These are phyloP conservation scores for Drosophila hamatofila DNA, from an alignment of 2,888 invertebrate genomes.

Conservation along the genomic window DNA sequence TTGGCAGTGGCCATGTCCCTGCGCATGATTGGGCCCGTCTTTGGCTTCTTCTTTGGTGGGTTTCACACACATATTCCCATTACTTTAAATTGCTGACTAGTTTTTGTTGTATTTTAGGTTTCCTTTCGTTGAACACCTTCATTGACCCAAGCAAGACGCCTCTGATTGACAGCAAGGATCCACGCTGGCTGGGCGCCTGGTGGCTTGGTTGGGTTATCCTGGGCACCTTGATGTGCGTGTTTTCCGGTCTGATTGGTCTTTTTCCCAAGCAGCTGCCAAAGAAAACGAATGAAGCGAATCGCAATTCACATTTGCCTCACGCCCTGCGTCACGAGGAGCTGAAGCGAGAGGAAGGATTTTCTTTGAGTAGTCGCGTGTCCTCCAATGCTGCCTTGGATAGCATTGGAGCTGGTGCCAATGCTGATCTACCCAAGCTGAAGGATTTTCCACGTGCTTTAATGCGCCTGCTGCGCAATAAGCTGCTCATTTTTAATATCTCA, in stretches of 20 bases:
- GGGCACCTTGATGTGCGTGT: constrained; percentile 87
- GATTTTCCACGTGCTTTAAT: constrained; percentile 87
- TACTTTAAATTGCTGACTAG: background rate
- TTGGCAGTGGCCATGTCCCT: constrained; percentile 85
- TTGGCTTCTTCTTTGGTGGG: constrained; percentile 87
- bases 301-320: constrained; percentile 81
- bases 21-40: constrained; percentile 86
- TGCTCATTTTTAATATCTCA: constrained; percentile 89
- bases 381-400: constrained; percentile 78
- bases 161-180: constrained; percentile 87
- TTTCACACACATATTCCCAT: background rate
- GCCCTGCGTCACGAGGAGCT: constrained; percentile 79
- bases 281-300: constrained; percentile 40
- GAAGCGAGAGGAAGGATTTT: constrained; percentile 72
- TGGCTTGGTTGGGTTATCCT: constrained; percentile 89
- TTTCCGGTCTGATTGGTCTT: constrained; percentile 88
- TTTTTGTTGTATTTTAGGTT: constrained; percentile 68
- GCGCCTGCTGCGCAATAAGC: constrained; percentile 88
- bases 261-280: constrained; percentile 87
- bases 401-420: constrained; percentile 59
- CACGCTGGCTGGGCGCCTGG: constrained; percentile 91
- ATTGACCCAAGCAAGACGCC: constrained; percentile 88
- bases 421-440: constrained; percentile 84
- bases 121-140: constrained; percentile 86
- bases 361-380: constrained; percentile 74